Evolutionary conservation across 1,140 invertebrate genomes (phyloP), one percentile per base, ranked within the genome.

Genomic region (Druon quercuslanigerum): DNA sequence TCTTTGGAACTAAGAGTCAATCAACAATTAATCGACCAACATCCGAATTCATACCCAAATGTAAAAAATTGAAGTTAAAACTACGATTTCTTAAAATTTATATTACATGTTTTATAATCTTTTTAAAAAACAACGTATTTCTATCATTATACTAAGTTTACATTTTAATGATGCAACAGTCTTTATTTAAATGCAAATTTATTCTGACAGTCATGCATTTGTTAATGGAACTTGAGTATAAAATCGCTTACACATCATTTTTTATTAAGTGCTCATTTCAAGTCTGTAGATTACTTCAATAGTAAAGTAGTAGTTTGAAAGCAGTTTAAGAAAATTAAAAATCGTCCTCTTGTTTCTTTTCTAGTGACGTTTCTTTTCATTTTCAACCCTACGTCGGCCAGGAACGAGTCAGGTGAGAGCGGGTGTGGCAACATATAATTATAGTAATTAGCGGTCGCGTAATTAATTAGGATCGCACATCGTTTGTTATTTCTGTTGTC

Each of bases 401-500:
- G 33, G n/a, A 40, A 33, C 14, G 25, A 66, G 33, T 66, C 33
- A 66, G 40, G 60, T 66, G 33, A 66, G 60, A 40, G 60, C 20
- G 20, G 60, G 60, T 66, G 60, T 66, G 60, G 60, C 60, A 66
- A 66, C 60, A 66, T 66, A 66, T 66, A 66, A 66, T 66, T 66
- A 40, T 14, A 33, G 20, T 66, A 66, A 66, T 66, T 66, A 66
- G 25, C 60, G 60, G 25, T 66, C 60, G 33, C 77, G 84, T 85
- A 88, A 88, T 88, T 87, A 87, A 88, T 87, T 87, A 87, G 83
- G 78, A 84, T 86, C 78, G 85, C 85, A 87, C 85, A 79, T 84
- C 81, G 84, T 87, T 84, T 81, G 82, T 87, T 88, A 88, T 83
- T 86, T 84, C 84, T 84, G 60, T 40, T 66, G 6, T 33, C 14